Evolutionary conservation across 2,888 invertebrate species (phyloP), one percentile per base, ranked within the genome.

Genomic region (Mongoloraphidia duomilia): DNA sequence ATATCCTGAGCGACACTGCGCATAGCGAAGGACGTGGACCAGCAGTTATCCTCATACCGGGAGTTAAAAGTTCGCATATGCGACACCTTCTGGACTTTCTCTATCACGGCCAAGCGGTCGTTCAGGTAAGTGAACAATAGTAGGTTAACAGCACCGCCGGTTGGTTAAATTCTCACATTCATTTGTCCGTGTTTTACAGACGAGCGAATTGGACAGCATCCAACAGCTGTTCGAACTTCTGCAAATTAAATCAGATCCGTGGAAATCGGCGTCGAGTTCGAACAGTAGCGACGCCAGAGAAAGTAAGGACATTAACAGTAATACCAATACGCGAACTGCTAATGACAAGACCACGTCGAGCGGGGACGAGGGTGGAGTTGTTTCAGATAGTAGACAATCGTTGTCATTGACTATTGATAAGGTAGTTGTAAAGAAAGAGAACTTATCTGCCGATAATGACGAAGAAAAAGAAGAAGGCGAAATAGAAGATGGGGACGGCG

Each of bases 31-130:
- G 79, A 61, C 78, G 82, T 63, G 80, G 78, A 61, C 78, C 81
- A 53, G 80, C 82, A 60, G 86, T 86, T 53, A 84, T 90, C 54
- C 86, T 89, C 65, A 81, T 90, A 65, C 88, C 89, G 46, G 89
- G 86, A 60, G 83, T 89, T 54, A 81, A 76, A 66, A 84, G 82
- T 61, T 77, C 79, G 53, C 84, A 88, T 62, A 80, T 89, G 72
- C 79, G 80, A 66, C 84, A 85, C 67, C 76, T 89, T 59, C 76
- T 90, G 61, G 84, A 88, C 62, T 89, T 89, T 65, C 70, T 89
- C 49, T 90, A 90, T 67, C 86, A 87, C 59, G 89, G 89, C 51
- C 87, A 89, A 70, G 86, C 87, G 55, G 80, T 81, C 59, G 81
- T 85, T 58, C 82, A 83, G 74, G 84, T 84, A 64, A 67, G 68